A percentile compares a stretch with the other conserved stretches of the same genome.
These are phyloP conservation scores for Cichlasoma orientale DNA, from an alignment of 2,797 vertebrate species.

Conservation along the genomic window DNA sequence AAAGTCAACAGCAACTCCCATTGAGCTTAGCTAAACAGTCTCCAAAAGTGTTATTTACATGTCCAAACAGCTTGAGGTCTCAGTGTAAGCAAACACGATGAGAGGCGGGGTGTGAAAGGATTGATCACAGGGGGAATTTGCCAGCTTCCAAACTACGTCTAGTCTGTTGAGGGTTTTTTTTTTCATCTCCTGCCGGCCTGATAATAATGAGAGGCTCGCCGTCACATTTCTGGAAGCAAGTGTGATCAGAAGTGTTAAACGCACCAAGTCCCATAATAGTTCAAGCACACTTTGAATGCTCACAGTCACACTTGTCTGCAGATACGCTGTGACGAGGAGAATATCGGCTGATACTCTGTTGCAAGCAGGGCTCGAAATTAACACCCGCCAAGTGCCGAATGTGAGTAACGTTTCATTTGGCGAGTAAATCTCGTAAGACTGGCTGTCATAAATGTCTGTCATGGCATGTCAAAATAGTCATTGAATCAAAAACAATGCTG, in stretches of 20 bases:
- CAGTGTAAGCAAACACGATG: conserved; percentile 60
- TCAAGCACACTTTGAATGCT: background rate
- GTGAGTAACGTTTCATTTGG: no score
- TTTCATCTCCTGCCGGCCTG: background rate
- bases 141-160: conserved; percentile 24
- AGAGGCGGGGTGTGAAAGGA: conserved; percentile 51
- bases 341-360: background rate
- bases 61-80: conserved; percentile 81
- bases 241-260: background rate
- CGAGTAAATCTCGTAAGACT: background rate
- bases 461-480: no score
- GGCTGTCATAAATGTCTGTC: no score
- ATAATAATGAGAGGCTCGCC: conserved; percentile 18
- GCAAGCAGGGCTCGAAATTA: background rate
- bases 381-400: background rate
- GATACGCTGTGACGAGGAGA: background rate
- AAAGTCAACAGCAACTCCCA: conserved; percentile 82
- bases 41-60: conserved; percentile 81
- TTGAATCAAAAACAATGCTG: background rate
- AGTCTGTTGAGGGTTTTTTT: conserved; percentile 5
- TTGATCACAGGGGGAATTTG: conserved; percentile 56
- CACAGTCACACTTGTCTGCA: background rate
- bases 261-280: background rate
- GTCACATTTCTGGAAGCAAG: conserved; percentile 4
- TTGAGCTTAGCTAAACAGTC: conserved; percentile 76